Evolutionary conservation across 2,797 vertebrate species (phyloP), one percentile per base, ranked within the genome.

Genomic region (Lutjanus argentimaculatus): DNA sequence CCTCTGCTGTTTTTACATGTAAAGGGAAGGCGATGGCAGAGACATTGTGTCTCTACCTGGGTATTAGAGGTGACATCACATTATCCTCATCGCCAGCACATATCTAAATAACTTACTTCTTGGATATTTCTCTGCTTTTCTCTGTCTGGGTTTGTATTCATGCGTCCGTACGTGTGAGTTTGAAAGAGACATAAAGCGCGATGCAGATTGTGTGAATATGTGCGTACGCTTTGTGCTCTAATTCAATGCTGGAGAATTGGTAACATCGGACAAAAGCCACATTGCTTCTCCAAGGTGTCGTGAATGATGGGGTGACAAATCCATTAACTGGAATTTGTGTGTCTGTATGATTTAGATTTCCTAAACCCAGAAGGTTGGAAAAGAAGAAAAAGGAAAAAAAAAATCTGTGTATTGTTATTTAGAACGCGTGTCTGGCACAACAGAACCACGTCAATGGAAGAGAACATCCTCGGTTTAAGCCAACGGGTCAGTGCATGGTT

Each of bases 61-160:
- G 84, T 83, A 77, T 91, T 92, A 87, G 89, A 88, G 87, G 88
- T 91, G 91, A 92, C 85, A 91, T 85, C 85, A 82, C 82, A 88
- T 87, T 92, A 89, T 91, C 86, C 82, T 86, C 85, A 62, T 79
- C 67, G 79, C 61, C 73, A 70, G 63, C 68, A 64, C 83, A 70
- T 85, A 87, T 92, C 90, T 84, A 88, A 93, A 92, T 88, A 90
- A 93, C 77, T 80, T 82, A 56, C 66, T 85, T 91, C 85, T 82
- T 63, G 62, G 72, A 85, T 88, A 80, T 85, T 72, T 79, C 67
- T 66, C 51, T 16, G 66, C 67, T 70, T 80, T 77, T 84, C 53
- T 80, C 53, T 8, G 22, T 21, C 30, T 15, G 22, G 59, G 59
- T 75, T 79, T 79, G 63, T 81, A 70, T 88, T 87, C 67, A 68